Evolutionary conservation across 2,113 vertebrate genomes (phyloP), one percentile per base, ranked within the genome.

Genomic region (Cnemophilus loriae): DNA sequence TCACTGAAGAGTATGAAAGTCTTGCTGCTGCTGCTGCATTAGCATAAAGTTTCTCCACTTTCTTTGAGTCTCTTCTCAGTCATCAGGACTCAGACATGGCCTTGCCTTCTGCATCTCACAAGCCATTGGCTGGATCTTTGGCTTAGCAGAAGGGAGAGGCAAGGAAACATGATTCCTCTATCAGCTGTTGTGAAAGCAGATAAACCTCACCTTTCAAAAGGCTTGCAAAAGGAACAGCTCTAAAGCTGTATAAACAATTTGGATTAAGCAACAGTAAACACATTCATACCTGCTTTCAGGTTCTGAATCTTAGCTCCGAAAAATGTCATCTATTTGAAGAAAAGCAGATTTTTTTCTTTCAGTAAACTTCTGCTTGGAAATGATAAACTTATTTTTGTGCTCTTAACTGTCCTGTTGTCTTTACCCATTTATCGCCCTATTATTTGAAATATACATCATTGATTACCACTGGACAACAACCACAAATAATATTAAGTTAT

Each of bases 251-350:
- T 73, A 91, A 93, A 93, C n/a, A 85, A 35, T 87, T 85, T 95
- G 46, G 59, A 69, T 91, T 85, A 83, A 83, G 57, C 28, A 33
- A 74, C 44, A 55, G 68, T 82, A 92, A 95, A 89, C 61, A 57
- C 7, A 55, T 81, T 90, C 83, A 82, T 57, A 91, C 42, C 70
- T 92, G 73, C 65, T 88, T 93, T 93, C 71, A 94, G 76, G 61
- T 32, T 76, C 35, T 92, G 50, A 83, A 90, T 89, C 7, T 35
- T 24, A 67, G 44, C 21, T 89, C 89, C 61, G 28, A 60, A 78
- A 78, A 96, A 85, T 67, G 44, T 87, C 8, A 69, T 37, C 13
- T 56, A 27, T 89, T 60, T 35, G 79, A 85, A 79, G 39, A 93
- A 92, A 70, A 86, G 42, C 21, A 84, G 37, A 9, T 53, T 16